A percentile compares a stretch with the other conserved stretches of the same genome.
phyloP scores from a whole-genome alignment of 2,113 vertebrate species.

The Lasiurus cinereus region DNA sequence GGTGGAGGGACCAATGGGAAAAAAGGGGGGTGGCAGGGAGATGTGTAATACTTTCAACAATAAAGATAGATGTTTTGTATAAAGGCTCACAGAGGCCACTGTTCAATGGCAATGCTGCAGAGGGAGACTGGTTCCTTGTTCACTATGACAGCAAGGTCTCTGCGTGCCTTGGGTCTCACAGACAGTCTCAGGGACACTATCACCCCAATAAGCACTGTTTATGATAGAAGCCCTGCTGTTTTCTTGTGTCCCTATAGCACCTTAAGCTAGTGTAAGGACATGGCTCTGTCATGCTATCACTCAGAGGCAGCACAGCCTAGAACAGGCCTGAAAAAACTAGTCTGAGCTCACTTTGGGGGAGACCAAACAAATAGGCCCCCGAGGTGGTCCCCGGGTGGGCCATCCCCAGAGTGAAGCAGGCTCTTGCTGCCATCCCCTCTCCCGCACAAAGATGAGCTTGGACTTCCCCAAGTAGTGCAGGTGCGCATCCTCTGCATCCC shows the following conservation, averaged over 20 bases:
- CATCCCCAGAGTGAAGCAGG: background rate
- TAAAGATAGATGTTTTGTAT: too few species aligned
- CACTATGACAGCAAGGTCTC: background rate
- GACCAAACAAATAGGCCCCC: background rate
- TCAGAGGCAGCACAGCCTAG: background rate
- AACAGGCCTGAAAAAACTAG: background rate
- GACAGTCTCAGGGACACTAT: background rate
- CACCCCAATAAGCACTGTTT: background rate
- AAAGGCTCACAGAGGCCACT: background rate
- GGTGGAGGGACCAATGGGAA: too few species aligned
- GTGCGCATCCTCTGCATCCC: rapidly evolving
- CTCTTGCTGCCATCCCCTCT: background rate
- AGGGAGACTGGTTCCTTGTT: background rate
- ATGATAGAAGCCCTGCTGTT: background rate
- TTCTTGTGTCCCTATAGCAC: background rate
- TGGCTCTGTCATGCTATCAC: background rate
- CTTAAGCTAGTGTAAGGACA: background rate
- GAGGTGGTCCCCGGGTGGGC: background rate
- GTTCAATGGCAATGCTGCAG: too few species aligned
- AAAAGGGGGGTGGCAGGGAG: too few species aligned
- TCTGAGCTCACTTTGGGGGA: background rate
- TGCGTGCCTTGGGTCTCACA: background rate
- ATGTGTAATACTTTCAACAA: too few species aligned
- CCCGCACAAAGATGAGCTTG: background rate
- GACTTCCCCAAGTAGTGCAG: too few species aligned